Conservation (phyloP, 2,888 invertebrate species). For the Ischnus inquisitorius region DNA sequence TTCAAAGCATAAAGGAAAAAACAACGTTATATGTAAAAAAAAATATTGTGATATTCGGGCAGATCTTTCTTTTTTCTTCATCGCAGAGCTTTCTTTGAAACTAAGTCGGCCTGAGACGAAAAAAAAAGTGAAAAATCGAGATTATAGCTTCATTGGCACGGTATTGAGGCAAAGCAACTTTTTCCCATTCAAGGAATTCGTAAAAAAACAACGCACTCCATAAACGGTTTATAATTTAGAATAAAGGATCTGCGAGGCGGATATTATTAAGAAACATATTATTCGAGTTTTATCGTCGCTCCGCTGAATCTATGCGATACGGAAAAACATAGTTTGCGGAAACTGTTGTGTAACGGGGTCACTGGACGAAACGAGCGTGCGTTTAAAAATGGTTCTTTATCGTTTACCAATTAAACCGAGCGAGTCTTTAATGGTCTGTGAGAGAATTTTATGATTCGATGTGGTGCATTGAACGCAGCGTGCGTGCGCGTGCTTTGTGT, state of each 20-base stretch:
- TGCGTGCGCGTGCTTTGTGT: background rate
- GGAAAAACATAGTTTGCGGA: background rate
- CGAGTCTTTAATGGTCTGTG: conserved; percentile 44
- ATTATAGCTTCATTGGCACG: too few species aligned
- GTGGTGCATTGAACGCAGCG: background rate
- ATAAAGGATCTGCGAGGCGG: background rate
- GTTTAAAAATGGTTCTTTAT: conserved; percentile 27
- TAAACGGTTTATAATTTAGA: background rate
- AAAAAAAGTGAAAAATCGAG: too few species aligned
- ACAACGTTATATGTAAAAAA: too few species aligned
- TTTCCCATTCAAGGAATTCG: too few species aligned
- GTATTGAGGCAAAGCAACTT: background rate
- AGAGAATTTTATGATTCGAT: conserved; percentile 43
- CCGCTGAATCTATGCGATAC: background rate
- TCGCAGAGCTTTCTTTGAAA: background rate
- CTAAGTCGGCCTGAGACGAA: too few species aligned
- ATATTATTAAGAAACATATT: background rate
- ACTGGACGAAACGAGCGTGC: background rate
- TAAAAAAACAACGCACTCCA: too few species aligned
- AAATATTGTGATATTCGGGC: background rate
- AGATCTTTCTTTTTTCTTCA: too few species aligned
- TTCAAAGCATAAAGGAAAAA: too few species aligned
- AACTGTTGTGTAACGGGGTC: background rate
- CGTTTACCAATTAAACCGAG: conserved; percentile 52
- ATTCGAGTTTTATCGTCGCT: background rate